A percentile compares a stretch with the other conserved stretches of the same genome.
phyloP scores from a whole-genome alignment of 2,797 vertebrate genomes.

The Danio choprae region DNA sequence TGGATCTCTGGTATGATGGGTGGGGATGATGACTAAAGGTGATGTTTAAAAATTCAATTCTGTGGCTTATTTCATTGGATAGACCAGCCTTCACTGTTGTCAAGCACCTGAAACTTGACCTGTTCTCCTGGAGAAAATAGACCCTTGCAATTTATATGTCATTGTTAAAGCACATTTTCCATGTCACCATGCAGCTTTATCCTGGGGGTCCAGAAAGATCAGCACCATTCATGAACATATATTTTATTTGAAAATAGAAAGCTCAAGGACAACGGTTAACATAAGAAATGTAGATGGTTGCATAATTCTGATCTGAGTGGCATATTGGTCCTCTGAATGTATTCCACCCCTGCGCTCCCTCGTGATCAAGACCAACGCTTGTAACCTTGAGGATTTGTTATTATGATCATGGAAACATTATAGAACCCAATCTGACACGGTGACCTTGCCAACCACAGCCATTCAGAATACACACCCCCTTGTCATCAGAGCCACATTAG shows the following conservation, averaged over 20 bases:
- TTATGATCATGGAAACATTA: constrained; percentile 56
- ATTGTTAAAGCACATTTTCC: neutral
- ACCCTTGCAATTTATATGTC: neutral
- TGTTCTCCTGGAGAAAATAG: neutral
- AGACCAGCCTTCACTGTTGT: no score
- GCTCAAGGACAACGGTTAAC: constrained; percentile 30
- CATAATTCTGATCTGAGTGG: constrained; percentile 28
- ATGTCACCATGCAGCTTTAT: neutral
- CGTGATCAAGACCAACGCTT: constrained; percentile 18
- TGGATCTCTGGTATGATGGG: no score
- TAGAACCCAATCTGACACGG: constrained; percentile 59
- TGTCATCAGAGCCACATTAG: constrained; percentile 58
- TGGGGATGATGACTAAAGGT: no score
- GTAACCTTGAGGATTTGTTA: constrained; percentile 49
- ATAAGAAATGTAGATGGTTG: constrained; percentile 13
- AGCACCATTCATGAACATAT: neutral
- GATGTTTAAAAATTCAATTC: no score
- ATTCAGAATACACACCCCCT: constrained; percentile 59
- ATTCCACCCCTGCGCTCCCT: constrained; percentile 41
- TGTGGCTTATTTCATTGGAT: no score
- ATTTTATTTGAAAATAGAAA: neutral
- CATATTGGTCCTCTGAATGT: constrained; percentile 28
- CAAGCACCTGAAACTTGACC: no score
- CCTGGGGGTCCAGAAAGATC: neutral
- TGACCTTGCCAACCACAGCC: constrained; percentile 66